Evolutionary conservation across 2,797 vertebrate species (phyloP).

Genomic region (Scomberomorus guttatus): DNA sequence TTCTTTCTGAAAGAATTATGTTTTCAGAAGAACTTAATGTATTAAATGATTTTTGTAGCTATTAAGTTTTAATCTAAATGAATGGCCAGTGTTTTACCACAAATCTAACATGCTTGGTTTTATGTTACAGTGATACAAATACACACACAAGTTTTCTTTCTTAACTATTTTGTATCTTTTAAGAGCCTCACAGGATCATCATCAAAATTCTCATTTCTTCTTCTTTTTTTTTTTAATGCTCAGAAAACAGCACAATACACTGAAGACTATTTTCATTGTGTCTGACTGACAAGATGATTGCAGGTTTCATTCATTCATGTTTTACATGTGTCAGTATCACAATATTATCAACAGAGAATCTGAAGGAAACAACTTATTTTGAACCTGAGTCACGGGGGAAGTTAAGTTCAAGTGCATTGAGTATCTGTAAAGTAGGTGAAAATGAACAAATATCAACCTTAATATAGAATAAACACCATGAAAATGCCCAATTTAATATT

Average conservation of each 20-base stretch:
- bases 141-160: not conserved
- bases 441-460: conserved; percentile 18
- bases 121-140: not conserved
- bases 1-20: not conserved
- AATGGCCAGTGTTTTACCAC: not conserved
- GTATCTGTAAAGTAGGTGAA: not conserved
- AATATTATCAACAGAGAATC: conserved; percentile 32
- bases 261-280: conserved; percentile 16
- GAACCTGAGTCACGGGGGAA: conserved; percentile 2
- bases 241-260: not conserved
- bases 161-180: not conserved
- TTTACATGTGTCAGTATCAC: conserved; percentile 65
- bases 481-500: not conserved
- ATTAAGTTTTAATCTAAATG: not conserved
- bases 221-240: conserved; percentile 7
- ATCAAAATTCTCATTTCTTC: conserved; percentile 15
- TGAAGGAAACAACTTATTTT: conserved; percentile 31
- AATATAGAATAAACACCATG: conserved; percentile 8
- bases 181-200: conserved; percentile 3
- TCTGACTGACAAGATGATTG: conserved; percentile 62
- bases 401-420: not conserved
- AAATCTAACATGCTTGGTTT: not conserved
- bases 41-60: not conserved
- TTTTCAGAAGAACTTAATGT: not conserved
- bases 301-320: conserved; percentile 39